These are phyloP conservation scores for Chrysolina oricalcia DNA, from an alignment of 2,888 invertebrate genomes.

Conservation along the genomic window DNA sequence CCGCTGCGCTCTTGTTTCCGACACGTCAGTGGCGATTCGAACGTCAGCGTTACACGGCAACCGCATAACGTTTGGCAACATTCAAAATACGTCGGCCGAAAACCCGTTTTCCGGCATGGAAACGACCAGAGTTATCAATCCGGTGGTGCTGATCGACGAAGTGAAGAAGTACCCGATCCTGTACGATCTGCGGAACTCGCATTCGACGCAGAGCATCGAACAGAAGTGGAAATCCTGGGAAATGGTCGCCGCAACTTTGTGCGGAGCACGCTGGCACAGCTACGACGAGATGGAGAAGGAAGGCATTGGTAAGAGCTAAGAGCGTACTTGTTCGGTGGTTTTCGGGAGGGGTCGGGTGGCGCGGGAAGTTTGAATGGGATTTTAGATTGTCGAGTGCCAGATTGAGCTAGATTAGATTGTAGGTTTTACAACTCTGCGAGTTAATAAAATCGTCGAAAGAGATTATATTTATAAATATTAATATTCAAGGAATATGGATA, in stretches of 20 bases:
- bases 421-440: too few species aligned
- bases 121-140: conserved; percentile 30
- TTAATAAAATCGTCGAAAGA: neutral
- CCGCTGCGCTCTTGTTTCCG: conserved; percentile 43
- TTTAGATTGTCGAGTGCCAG: neutral
- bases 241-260: conserved; percentile 56
- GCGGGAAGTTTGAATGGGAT: conserved; percentile 12
- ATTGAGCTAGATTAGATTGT: conserved; percentile 1
- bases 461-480: too few species aligned
- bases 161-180: conserved; percentile 59
- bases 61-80: conserved; percentile 37
- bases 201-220: conserved; percentile 50
- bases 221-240: conserved; percentile 58
- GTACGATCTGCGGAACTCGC: conserved; percentile 56
- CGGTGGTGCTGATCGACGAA: conserved; percentile 50
- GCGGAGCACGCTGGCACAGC: conserved; percentile 55
- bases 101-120: conserved; percentile 20
- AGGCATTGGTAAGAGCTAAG: conserved; percentile 58
- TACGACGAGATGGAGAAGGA: conserved; percentile 55
- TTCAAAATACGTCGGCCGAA: conserved; percentile 29
- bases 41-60: conserved; percentile 45
- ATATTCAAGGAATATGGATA: neutral
- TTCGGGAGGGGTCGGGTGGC: conserved; percentile 10
- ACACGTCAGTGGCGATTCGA: conserved; percentile 47
- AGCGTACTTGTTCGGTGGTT: conserved; percentile 21